Conservation (phyloP, 2,113 vertebrate species). For the Polyodon spathula region DNA sequence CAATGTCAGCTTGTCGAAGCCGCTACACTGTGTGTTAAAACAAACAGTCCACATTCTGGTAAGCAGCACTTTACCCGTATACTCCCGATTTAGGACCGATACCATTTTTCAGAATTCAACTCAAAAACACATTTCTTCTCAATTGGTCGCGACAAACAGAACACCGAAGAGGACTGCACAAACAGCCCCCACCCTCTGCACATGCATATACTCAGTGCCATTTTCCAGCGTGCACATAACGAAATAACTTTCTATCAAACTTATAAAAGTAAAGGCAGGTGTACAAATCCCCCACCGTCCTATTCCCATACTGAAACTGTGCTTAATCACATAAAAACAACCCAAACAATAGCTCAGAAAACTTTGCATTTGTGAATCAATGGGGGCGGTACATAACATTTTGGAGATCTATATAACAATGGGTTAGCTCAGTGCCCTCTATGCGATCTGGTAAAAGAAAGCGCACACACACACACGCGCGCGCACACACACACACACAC, state of each 20-base stretch:
- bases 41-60: neutral
- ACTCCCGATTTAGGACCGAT: slow-evolving; percentile 54
- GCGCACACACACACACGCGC: too few relatives aligned
- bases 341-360: slow-evolving; percentile 67
- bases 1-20: neutral
- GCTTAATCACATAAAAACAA: slow-evolving; percentile 56
- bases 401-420: slow-evolving; percentile 61
- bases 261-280: slow-evolving; percentile 60
- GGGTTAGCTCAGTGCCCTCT: slow-evolving; percentile 62
- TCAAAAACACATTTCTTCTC: slow-evolving; percentile 16
- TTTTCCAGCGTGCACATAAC: slow-evolving; percentile 43
- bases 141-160: slow-evolving; percentile 17
- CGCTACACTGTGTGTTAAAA: slow-evolving; percentile 3
- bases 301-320: slow-evolving; percentile 43
- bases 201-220: slow-evolving; percentile 41
- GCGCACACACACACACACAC: too few relatives aligned
- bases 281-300: slow-evolving; percentile 56
- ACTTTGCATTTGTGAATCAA: slow-evolving; percentile 57
- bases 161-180: slow-evolving; percentile 46
- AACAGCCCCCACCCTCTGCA: slow-evolving; percentile 40
- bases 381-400: slow-evolving; percentile 64
- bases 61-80: slow-evolving; percentile 42
- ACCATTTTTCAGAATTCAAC: slow-evolving; percentile 35
- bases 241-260: slow-evolving; percentile 52
- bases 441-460: slow-evolving; percentile 40